Percentiles rank a stretch among this genome's conserved stretches.
These are phyloP conservation scores for Desmophyllum pertusum DNA, from an alignment of 92 coral and sea anemone genomes.

Conservation along the genomic window DNA sequence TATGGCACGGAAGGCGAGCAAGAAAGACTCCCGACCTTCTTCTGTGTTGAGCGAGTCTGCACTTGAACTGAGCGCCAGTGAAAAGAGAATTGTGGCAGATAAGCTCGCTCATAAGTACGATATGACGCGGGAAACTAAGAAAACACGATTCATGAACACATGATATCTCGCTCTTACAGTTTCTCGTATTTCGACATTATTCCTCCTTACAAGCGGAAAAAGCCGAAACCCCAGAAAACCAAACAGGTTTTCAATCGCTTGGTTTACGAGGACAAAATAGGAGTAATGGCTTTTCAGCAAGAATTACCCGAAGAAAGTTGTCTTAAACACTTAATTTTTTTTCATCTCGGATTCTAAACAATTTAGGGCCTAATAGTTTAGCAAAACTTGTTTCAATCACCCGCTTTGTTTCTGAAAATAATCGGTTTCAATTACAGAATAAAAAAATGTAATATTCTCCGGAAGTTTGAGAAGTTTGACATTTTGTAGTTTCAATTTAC, in stretches of 20 bases:
- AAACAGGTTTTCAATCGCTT: slow-evolving; percentile 75
- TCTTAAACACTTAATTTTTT: slow-evolving; percentile 2
- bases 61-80: slow-evolving; percentile 50
- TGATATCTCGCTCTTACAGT: slow-evolving; percentile 90
- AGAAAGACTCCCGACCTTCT: slow-evolving; percentile 53
- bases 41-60: slow-evolving; percentile 55
- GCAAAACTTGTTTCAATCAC: neutral
- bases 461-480: neutral
- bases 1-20: slow-evolving; percentile 23
- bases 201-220: slow-evolving; percentile 89
- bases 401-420: neutral
- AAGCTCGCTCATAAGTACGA: slow-evolving; percentile 84
- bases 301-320: slow-evolving; percentile 31
- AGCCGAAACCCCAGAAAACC: slow-evolving; percentile 72
- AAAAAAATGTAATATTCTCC: neutral
- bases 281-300: slow-evolving; percentile 69
- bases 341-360: neutral
- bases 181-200: slow-evolving; percentile 78
- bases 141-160: slow-evolving; percentile 86
- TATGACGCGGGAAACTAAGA: slow-evolving; percentile 87
- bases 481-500: neutral
- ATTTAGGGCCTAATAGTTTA: too few species aligned
- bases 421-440: neutral
- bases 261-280: slow-evolving; percentile 86
- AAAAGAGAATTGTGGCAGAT: slow-evolving; percentile 77